These are phyloP conservation scores for Nipponia nippon DNA, from an alignment of 2,113 vertebrate genomes.

Conservation along the genomic window DNA sequence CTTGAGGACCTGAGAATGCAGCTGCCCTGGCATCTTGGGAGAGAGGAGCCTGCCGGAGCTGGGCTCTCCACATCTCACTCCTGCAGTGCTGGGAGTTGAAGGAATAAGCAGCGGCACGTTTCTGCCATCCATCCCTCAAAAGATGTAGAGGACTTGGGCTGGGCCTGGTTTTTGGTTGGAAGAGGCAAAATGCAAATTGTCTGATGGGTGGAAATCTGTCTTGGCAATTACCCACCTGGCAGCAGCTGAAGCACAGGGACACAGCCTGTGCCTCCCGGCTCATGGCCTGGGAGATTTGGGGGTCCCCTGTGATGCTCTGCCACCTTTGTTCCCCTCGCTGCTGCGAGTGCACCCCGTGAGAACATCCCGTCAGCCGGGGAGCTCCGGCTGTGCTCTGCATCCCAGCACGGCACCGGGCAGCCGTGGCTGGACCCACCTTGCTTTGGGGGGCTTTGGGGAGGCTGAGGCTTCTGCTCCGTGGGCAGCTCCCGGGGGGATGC, in stretches of 20 bases:
- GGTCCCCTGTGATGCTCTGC: background rate
- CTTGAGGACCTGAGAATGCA: background rate
- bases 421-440: background rate
- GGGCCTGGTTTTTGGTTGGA: background rate
- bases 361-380: background rate
- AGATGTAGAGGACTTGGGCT: background rate
- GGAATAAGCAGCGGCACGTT: background rate
- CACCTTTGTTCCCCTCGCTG: background rate
- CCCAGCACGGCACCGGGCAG: background rate
- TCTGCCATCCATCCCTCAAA: background rate
- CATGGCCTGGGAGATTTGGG: background rate
- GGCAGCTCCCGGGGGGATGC: background rate
- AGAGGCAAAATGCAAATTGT: background rate
- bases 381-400: background rate
- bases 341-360: rapidly evolving
- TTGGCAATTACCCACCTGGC: background rate
- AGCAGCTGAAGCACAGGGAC: background rate
- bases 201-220: background rate
- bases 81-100: background rate
- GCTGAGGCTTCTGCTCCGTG: background rate
- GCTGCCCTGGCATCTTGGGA: background rate
- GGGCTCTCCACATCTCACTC: rapidly evolving
- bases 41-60: background rate
- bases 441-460: background rate
- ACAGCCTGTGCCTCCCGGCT: background rate